These are phyloP conservation scores for Drosophila monieri DNA, from an alignment of 2,888 invertebrate genomes.

Conservation along the genomic window DNA sequence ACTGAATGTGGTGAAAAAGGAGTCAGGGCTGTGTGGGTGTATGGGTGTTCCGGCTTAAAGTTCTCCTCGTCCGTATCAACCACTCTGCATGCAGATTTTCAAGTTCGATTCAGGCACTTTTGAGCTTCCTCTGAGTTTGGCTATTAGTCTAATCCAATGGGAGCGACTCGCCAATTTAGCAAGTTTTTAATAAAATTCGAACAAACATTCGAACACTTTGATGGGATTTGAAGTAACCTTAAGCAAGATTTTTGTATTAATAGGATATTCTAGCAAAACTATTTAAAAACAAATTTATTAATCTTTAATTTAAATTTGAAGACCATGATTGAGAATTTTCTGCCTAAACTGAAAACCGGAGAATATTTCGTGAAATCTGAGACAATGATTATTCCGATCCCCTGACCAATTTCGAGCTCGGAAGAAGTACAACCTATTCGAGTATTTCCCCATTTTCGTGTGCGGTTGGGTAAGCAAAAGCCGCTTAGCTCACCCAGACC, in stretches of 20 bases:
- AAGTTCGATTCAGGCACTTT: constrained; percentile 13
- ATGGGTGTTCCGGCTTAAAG: constrained; percentile 47
- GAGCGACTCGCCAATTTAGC: constrained; percentile 2
- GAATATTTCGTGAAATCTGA: neutral
- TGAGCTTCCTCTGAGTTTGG: constrained; percentile 2
- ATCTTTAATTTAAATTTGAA: neutral
- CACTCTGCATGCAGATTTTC: constrained; percentile 14
- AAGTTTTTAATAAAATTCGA: constrained; percentile 22
- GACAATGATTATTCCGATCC: neutral
- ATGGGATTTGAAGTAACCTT: constrained; percentile 4
- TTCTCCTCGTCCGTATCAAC: constrained; percentile 13
- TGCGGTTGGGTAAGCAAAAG: constrained; percentile 55
- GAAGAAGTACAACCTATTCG: neutral
- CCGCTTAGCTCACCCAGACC: constrained; percentile 53
- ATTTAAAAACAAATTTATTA: neutral
- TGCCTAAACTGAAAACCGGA: neutral
- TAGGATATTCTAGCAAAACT: neutral
- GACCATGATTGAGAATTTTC: too few species aligned
- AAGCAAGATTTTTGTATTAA: neutral
- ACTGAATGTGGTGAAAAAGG: neutral
- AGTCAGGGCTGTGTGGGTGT: constrained; percentile 11
- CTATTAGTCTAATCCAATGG: constrained; percentile 2
- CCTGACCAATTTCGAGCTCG: neutral
- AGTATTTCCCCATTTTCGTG: neutral
- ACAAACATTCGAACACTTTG: constrained; percentile 19